phyloP scores from a whole-genome alignment of 1,140 invertebrate genomes.

The Panulirus ornatus region DNA sequence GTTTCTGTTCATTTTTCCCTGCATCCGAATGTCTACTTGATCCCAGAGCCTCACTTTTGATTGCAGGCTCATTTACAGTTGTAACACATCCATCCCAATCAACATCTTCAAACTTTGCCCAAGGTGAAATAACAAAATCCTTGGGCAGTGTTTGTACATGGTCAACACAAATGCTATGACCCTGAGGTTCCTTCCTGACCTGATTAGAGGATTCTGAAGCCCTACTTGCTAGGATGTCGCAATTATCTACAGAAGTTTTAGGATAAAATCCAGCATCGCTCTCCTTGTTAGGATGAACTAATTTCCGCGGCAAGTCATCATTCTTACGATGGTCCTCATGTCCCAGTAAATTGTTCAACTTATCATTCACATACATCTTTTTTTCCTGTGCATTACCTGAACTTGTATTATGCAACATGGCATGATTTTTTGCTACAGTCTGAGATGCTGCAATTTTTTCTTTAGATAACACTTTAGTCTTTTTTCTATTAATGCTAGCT shows the following conservation, averaged over 20 bases:
- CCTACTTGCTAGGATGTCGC: neutral
- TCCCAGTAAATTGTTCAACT: neutral
- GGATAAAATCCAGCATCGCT: constrained; percentile 10
- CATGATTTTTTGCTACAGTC: neutral
- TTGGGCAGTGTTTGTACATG: constrained; percentile 48
- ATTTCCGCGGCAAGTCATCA: neutral
- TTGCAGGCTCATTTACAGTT: neutral
- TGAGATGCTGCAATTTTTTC: neutral
- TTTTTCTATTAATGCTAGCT: neutral
- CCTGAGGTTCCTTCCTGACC: neutral
- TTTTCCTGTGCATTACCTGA: neutral
- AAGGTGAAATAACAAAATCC: constrained; percentile 54
- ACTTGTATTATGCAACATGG: neutral
- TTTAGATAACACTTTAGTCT: neutral
- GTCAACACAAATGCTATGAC: neutral
- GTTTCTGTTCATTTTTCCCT: neutral
- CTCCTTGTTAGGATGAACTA: neutral
- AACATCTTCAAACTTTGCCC: constrained; percentile 68
- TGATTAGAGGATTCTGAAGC: neutral
- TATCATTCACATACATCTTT: neutral
- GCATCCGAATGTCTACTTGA: neutral
- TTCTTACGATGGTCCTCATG: neutral
- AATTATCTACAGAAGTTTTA: neutral
- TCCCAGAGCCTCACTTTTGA: neutral
- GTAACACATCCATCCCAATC: constrained; percentile 17